Conservation (phyloP, 2,888 invertebrate genomes). For the Anticlea derivata region DNA sequence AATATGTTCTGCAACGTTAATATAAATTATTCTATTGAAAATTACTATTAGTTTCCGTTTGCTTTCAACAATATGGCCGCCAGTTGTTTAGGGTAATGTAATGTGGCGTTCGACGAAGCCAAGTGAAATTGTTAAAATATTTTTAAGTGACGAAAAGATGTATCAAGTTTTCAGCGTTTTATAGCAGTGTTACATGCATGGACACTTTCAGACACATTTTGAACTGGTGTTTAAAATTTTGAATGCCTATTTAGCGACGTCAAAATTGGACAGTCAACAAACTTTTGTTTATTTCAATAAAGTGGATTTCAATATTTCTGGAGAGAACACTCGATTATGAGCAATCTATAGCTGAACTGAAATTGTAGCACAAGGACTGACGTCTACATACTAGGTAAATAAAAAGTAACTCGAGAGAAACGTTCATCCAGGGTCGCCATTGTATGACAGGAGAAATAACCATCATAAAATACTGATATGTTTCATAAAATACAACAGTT, state of each 20-base stretch:
- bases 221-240: conserved; percentile 73
- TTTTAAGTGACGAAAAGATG: conserved; percentile 78
- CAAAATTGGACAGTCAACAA: conserved; percentile 84
- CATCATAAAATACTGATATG: conserved; percentile 44
- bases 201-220: conserved; percentile 66
- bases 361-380: conserved; percentile 76
- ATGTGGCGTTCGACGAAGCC: conserved; percentile 82
- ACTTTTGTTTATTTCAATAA: conserved; percentile 82
- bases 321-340: conserved; percentile 75
- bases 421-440: conserved; percentile 75
- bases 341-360: conserved; percentile 70
- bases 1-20: neutral
- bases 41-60: conserved; percentile 69
- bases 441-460: conserved; percentile 72
- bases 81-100: conserved; percentile 84
- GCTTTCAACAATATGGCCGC: conserved; percentile 82
- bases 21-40: conserved; percentile 47
- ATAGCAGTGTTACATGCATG: conserved; percentile 79
- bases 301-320: conserved; percentile 73
- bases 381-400: conserved; percentile 79
- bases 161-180: conserved; percentile 77
- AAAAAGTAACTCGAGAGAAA: conserved; percentile 58
- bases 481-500: conserved; percentile 43
- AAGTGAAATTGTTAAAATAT: conserved; percentile 80
- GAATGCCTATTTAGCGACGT: conserved; percentile 71